These are phyloP conservation scores for Orcinus orca DNA, from an alignment of 2,113 vertebrate species.

Conservation along the genomic window DNA sequence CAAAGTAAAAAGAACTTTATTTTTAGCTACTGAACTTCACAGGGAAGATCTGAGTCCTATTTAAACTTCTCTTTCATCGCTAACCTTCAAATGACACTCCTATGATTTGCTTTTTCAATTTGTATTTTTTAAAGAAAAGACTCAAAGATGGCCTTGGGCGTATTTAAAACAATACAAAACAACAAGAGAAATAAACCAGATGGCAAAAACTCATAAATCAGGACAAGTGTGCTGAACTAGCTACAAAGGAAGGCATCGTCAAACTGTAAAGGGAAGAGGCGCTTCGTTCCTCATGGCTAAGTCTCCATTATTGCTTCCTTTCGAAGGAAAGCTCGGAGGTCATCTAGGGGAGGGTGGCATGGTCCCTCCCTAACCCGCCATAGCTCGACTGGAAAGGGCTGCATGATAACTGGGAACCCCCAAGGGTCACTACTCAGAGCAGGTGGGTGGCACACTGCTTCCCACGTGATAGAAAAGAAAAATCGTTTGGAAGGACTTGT, in stretches of 20 bases:
- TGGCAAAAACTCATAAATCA: conserved; percentile 73
- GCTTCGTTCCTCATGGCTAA: conserved; percentile 55
- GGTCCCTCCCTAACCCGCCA: conserved; percentile 9
- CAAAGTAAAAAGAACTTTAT: conserved; percentile 66
- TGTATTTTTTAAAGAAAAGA: conserved; percentile 52
- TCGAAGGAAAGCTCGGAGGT: conserved; percentile 33
- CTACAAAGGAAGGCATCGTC: conserved; percentile 60
- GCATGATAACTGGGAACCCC: neutral
- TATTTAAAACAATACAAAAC: conserved; percentile 74
- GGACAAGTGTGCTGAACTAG: conserved; percentile 51
- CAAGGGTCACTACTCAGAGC: neutral
- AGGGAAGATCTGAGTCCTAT: conserved; percentile 47
- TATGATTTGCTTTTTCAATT: conserved; percentile 62
- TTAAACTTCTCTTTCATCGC: conserved; percentile 70
- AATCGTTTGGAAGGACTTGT: neutral
- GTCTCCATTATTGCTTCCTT: conserved; percentile 56
- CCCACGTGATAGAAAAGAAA: neutral
- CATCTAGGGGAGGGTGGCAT: neutral
- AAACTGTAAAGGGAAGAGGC: conserved; percentile 40
- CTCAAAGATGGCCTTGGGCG: conserved; percentile 60
- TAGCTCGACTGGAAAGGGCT: neutral
- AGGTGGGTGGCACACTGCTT: neutral
- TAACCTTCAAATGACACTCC: conserved; percentile 69
- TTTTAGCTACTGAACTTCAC: conserved; percentile 72
- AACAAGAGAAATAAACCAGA: conserved; percentile 77